Evolutionary conservation across 2,797 vertebrate genomes (phyloP), one percentile per base, ranked within the genome.

Genomic region (Rhinella marina): DNA sequence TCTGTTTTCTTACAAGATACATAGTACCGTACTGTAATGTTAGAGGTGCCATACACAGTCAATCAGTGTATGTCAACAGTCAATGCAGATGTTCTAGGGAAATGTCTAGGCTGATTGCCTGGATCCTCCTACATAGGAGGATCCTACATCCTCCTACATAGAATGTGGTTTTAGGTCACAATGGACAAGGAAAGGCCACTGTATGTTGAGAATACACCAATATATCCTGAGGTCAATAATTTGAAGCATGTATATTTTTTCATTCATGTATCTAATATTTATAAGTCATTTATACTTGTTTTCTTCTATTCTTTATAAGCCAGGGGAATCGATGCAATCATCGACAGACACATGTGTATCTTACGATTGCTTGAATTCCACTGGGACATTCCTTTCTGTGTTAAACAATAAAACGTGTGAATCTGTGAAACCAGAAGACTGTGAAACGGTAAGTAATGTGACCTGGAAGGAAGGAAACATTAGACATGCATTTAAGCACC

Each of bases 371-470:
- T 56, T 0, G 0, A 1, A 17, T 17, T 50, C 12, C 9, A 17
- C 70, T 21, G 70, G 78, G 76, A 5, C 48, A 29, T 41, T 81
- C 48, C 6, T 6, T n/a, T 48, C 84, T 29, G 3, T 32, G 21
- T 23, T 68, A 7, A n/a, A 27, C 0, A 66, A 81, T 17, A 88
- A 66, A 41, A 32, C 48, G 0, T 86, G 83, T 82, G 25, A 19
- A 23, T 0, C 8, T 50, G 25, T 88, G 17, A 50, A 21, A 1
- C 5, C 32, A 81, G 32, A 23, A 17, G 83, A 88, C 16, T 88
- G 88, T 82, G 79, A 82, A 82, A 48, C 83, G 50, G 83, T 88
- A 86, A 86, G 88, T 86, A 7, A 85, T 66, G 7, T 0, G 12
- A 14, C 32, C 6, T 54, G 1, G 41, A 62, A 61, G 7, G 12